These are phyloP conservation scores for Neosilurus hyrtlii DNA, from an alignment of 2,797 vertebrate species.

Conservation along the genomic window DNA sequence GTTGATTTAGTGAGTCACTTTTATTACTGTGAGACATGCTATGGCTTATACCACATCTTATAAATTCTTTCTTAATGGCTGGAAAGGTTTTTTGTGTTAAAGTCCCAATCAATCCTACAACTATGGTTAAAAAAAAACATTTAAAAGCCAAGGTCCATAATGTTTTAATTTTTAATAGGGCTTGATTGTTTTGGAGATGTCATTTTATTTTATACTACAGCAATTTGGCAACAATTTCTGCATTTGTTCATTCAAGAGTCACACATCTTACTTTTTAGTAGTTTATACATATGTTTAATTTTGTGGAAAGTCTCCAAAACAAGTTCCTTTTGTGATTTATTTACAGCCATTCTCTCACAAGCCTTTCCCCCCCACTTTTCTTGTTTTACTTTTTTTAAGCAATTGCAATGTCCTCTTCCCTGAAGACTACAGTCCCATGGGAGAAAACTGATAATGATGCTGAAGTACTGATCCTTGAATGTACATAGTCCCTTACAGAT, in stretches of 20 bases:
- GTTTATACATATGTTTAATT: not conserved
- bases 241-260: not conserved
- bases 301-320: not conserved
- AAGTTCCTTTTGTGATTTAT: slow-evolving; percentile 12
- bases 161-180: not conserved
- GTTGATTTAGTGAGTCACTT: slow-evolving; percentile 18
- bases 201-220: no score
- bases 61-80: slow-evolving; percentile 8
- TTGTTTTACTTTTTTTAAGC: no score
- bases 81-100: not conserved
- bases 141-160: not conserved
- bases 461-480: not conserved
- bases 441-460: not conserved
- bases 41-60: slow-evolving; percentile 8
- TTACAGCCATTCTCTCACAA: not conserved
- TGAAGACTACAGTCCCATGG: not conserved
- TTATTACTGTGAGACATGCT: slow-evolving; percentile 4
- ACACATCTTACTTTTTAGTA: not conserved
- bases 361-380: not conserved
- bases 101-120: not conserved
- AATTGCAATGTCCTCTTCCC: not conserved
- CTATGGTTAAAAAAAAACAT: not conserved
- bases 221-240: not conserved
- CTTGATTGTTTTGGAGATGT: not conserved
- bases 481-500: not conserved